Base-by-base conservation (phyloP, 2,113 vertebrate genomes). In the Apteryx mantelli region DNA sequence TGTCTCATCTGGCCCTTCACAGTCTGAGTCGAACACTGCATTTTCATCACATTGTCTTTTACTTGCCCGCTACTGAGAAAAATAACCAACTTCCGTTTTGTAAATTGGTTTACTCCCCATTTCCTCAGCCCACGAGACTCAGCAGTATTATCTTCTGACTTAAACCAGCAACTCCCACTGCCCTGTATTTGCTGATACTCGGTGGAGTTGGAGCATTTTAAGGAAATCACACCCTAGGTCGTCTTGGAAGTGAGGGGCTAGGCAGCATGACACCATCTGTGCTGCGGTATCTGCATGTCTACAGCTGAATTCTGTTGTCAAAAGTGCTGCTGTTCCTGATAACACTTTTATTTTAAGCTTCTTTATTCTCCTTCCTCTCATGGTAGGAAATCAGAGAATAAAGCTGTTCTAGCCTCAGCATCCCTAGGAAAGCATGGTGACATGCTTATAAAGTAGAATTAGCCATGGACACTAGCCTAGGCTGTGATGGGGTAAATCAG, bases 71-170 rank as follows among this genome's bases (percentile, higher is more conserved):
- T 95, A 44, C 78, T 88, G 87, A 83, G 94, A 90, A 97, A 97
- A 82, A 93, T 88, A 3, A 55, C 50, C 55, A 58, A 82, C 92
- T 97, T 97, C 95, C 91, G 52, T 63, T 88, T 94, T 90, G 71
- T 30, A 32, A 26, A 13, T 68, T 32, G 64, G 42, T 74, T 93
- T 88, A 42, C 32, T 88, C 50, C 88, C 68, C 38, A 52, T 88
- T 95, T 95, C 75, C 79, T 89, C 63, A 85, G 60, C 44, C 60
- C 78, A 21, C 32, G 68, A 90, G n/a, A 50, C 65, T 88, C 78
- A 53, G 53, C 36, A 78, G 76, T 10, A 20, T 36, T 91, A 46
- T 42, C 73, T 76, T 79, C 75, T 82, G 78, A 74, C 34, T 77
- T 89, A n/a, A 55, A 66, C 46, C 61, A 87, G 34, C 26, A 68